Conservation (phyloP, 2,113 vertebrate species). For the Thamnophis sirtalis region DNA sequence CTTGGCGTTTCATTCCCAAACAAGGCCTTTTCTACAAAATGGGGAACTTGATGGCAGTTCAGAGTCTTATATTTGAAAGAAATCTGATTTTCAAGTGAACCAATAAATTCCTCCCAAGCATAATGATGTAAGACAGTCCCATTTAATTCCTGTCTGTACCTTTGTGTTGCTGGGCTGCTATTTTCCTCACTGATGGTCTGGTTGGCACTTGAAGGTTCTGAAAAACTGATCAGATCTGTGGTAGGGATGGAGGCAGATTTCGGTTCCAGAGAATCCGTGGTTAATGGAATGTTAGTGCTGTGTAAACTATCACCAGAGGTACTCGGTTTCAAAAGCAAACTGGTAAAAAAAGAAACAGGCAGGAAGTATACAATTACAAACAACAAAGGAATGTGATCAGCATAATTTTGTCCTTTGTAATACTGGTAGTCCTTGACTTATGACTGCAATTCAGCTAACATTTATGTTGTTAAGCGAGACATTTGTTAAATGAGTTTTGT, state of each 20-base stretch:
- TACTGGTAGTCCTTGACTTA: background rate
- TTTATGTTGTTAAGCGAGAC: background rate
- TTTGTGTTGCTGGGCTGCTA: slow-evolving; percentile 57
- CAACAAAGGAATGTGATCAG: background rate
- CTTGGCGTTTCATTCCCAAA: background rate
- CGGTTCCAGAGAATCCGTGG: slow-evolving; percentile 68
- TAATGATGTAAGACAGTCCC: slow-evolving; percentile 56
- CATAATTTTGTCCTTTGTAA: background rate
- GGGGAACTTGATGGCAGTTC: background rate
- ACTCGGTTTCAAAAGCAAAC: slow-evolving; percentile 90
- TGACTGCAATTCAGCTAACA: background rate
- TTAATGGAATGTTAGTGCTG: slow-evolving; percentile 71
- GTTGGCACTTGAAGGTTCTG: slow-evolving; percentile 62
- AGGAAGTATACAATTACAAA: background rate
- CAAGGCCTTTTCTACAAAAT: background rate
- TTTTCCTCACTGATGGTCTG: slow-evolving; percentile 66
- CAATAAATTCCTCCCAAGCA: background rate
- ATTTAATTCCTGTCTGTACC: slow-evolving; percentile 64
- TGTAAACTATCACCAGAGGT: slow-evolving; percentile 91
- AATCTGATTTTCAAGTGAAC: slow-evolving; percentile 15
- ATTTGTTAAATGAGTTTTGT: background rate
- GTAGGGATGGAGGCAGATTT: slow-evolving; percentile 65
- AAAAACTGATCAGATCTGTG: slow-evolving; percentile 74
- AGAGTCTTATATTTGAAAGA: background rate
- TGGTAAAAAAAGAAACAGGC: slow-evolving; percentile 46